phyloP scores from a whole-genome alignment of 64 coral and sea anemone genomes.

The Trachythela sp. region DNA sequence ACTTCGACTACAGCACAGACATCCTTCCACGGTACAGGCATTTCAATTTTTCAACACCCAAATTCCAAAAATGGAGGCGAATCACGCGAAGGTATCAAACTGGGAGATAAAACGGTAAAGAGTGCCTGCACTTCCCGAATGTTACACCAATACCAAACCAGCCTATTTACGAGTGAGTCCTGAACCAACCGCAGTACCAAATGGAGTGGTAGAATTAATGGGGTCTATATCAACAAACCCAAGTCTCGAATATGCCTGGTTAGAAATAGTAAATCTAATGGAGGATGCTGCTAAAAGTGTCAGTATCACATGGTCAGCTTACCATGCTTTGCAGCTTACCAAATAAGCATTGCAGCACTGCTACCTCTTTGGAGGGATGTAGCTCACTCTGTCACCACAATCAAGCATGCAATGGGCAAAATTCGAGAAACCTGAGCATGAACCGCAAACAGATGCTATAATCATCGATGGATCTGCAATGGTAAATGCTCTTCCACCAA shows the following conservation, averaged over 20 bases:
- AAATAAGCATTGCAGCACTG: background rate
- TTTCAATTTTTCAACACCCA: too few species aligned
- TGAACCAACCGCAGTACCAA: background rate
- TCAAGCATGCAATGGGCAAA: too few species aligned
- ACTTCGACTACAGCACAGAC: too few species aligned
- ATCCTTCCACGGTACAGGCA: too few species aligned
- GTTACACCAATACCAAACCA: constrained; percentile 16
- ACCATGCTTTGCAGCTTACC: background rate
- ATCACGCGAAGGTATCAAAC: constrained; percentile 1
- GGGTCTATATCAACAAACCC: too few species aligned
- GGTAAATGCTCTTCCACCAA: too few species aligned
- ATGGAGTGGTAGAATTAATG: background rate
- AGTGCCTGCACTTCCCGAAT: background rate
- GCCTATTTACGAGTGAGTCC: background rate
- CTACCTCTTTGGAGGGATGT: background rate
- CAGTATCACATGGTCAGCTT: too few species aligned
- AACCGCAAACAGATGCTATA: too few species aligned
- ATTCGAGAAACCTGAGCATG: too few species aligned
- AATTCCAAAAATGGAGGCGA: too few species aligned
- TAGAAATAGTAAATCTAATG: background rate
- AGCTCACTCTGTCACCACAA: constrained; percentile 48
- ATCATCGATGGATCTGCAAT: too few species aligned
- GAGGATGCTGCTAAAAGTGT: background rate
- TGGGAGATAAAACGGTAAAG: background rate
- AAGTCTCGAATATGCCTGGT: too few species aligned